Base-by-base conservation (phyloP, 2,113 vertebrate genomes). In the Archilochus colubris region DNA sequence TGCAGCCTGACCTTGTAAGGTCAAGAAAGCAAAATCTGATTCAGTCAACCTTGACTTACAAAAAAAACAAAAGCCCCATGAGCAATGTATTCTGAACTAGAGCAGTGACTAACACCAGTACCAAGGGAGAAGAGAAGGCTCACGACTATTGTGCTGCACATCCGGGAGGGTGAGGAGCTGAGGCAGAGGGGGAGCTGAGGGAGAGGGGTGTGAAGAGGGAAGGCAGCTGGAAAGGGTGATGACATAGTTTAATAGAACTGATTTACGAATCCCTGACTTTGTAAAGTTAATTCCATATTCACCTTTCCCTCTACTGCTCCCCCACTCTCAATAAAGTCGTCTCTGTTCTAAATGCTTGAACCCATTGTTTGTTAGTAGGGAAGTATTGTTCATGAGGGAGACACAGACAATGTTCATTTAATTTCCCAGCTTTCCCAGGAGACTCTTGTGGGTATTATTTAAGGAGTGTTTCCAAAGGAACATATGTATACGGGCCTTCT, bases 351-450 rank as follows among this genome's bases (percentile, higher is more conserved):
- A 96, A 78, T 33, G 73, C 91, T 75, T 93, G 92, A 93, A 88
- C 44, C 76, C 92, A 93, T 96, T 96, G 95, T 96, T 96, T 95
- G 88, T 72, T 92, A 69, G 69, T 75, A 54, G 57, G 95, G 61
- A 96, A 96, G 92, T 94, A 94, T 95, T 96, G 81, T 91, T 96
- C 94, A 96, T 86, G 80, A 93, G 88, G 61, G 83, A 95, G 73
- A 90, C 68, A 76, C 69, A 91, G 82, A 93, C 86, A 93, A 90
- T 77, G 74, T 55, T 93, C 53, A 75, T 84, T 91, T 96, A 93
- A 88, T 91, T 93, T 94, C 92, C 54, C 77, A 86, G 83, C 73
- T 89, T 89, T 94, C 96, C 91, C 95, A 92, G 62, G 92, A 84
- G 88, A 79, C 69, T 84, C 30, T 43, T 59, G 50, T 0, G 14